Evolutionary conservation across 2,888 invertebrate species (phyloP).

Genomic region (Drosophila limbata): DNA sequence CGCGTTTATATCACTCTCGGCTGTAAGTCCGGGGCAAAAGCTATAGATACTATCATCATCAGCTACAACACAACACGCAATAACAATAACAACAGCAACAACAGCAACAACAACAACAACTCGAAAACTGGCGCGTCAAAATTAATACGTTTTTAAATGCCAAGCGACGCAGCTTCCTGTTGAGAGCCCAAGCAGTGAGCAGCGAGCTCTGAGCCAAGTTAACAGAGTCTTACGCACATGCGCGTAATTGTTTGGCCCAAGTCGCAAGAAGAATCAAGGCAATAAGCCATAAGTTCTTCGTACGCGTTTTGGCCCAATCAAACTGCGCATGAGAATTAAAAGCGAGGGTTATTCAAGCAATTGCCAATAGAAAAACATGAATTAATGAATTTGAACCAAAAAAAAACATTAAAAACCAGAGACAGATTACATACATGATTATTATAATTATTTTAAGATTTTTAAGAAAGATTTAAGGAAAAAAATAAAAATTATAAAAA

Average conservation of each 20-base stretch:
- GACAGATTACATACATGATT: too few species aligned
- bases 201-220: conserved; percentile 41
- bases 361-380: neutral
- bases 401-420: too few species aligned
- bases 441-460: too few species aligned
- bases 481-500: too few species aligned
- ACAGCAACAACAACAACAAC: conserved; percentile 24
- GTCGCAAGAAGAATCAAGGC: conserved; percentile 16
- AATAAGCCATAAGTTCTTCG: conserved; percentile 47
- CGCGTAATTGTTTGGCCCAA: conserved; percentile 71
- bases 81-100: conserved; percentile 38
- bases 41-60: conserved; percentile 75
- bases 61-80: conserved; percentile 39
- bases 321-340: conserved; percentile 31
- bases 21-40: conserved; percentile 42
- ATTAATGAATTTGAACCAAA: too few species aligned
- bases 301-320: conserved; percentile 50
- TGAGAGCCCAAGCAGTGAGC: conserved; percentile 39
- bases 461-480: too few species aligned
- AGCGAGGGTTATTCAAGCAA: conserved; percentile 31
- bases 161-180: conserved; percentile 79
- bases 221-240: conserved; percentile 75
- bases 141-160: conserved; percentile 80
- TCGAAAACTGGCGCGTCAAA: conserved; percentile 72
- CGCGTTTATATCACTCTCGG: conserved; percentile 75